phyloP scores from a whole-genome alignment of 2,797 vertebrate genomes.

The Cichlasoma orientale region DNA sequence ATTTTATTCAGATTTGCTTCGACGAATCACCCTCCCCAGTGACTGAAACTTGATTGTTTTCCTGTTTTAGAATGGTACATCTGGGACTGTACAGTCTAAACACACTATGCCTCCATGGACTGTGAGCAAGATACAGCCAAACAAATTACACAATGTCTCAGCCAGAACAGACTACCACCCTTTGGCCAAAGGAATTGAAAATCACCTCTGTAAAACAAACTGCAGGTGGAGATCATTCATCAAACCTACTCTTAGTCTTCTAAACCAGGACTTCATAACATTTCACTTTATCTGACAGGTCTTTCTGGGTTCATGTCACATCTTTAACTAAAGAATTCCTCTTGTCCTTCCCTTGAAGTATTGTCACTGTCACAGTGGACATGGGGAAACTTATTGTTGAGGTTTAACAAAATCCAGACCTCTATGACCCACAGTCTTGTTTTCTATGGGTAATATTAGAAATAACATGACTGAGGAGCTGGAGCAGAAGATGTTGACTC shows the following conservation, averaged over 20 bases:
- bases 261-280: not conserved
- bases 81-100: not conserved
- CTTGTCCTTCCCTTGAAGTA: not conserved
- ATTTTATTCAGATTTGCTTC: not conserved
- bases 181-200: not conserved
- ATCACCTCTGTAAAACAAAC: not conserved
- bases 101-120: not conserved
- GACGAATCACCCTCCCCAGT: not conserved
- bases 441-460: constrained; percentile 17
- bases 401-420: constrained; percentile 2
- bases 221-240: not conserved
- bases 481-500: not conserved
- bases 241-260: not conserved
- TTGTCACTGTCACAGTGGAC: not conserved
- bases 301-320: not conserved
- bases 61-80: not conserved
- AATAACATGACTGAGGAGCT: not conserved
- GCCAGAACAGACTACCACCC: not conserved
- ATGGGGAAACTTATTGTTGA: not conserved
- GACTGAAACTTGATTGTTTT: not conserved
- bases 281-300: not conserved
- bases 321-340: not conserved
- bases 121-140: not conserved
- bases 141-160: not conserved
- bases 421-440: not conserved